phyloP scores from a whole-genome alignment of 2,113 vertebrate species.

The Cyphomyrus discorhynchus region DNA sequence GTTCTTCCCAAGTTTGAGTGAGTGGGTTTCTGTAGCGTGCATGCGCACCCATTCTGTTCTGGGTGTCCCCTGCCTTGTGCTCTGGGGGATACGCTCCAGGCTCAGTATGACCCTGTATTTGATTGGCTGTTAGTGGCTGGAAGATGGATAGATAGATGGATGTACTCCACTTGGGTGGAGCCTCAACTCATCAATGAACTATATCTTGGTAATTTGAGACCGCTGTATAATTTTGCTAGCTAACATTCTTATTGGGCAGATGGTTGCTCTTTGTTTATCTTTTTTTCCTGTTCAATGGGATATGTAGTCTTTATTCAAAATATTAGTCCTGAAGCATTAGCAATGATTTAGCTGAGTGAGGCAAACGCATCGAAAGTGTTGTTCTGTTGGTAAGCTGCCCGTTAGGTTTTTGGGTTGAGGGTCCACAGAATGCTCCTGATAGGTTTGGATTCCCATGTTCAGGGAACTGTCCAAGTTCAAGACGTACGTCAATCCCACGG shows the following conservation, averaged over 20 bases:
- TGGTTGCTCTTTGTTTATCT: too few relatives aligned
- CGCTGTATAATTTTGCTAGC: neutral
- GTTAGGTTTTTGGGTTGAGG: neutral
- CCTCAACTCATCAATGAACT: neutral
- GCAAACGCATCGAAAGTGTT: too few relatives aligned
- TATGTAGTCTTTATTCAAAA: too few relatives aligned
- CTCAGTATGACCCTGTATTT: neutral
- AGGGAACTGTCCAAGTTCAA: constrained; percentile 87
- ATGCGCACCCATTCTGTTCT: neutral
- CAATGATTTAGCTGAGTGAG: too few relatives aligned
- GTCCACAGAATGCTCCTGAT: neutral
- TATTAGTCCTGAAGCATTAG: too few relatives aligned
- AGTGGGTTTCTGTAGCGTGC: neutral
- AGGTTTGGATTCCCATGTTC: constrained; percentile 35
- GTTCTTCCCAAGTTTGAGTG: neutral
- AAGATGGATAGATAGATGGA: neutral
- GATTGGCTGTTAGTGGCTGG: neutral
- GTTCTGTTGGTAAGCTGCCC: neutral
- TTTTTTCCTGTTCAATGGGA: too few relatives aligned
- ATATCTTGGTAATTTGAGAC: neutral
- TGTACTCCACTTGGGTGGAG: neutral
- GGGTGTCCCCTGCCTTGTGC: neutral
- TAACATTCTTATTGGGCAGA: neutral
- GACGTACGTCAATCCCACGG: constrained; percentile 77
- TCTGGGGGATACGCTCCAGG: neutral